Conservation (phyloP, 2,797 vertebrate species). For the Macroramphosus scolopax region DNA sequence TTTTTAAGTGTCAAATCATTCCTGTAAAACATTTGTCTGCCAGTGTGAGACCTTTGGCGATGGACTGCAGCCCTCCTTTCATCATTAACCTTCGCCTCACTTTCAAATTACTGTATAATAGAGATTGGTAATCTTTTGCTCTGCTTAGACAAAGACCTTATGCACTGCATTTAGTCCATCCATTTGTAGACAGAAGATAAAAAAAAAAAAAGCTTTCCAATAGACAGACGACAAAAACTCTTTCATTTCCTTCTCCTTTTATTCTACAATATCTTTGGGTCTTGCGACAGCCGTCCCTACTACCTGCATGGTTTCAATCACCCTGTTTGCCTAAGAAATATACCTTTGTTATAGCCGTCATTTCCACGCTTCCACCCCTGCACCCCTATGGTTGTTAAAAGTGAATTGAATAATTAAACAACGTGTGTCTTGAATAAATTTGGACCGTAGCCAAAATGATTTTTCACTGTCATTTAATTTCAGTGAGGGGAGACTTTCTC, state of each 20-base stretch:
- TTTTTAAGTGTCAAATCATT: slow-evolving; percentile 38
- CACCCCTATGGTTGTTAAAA: slow-evolving; percentile 3
- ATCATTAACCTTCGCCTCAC: slow-evolving; percentile 77
- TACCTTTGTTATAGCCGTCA: slow-evolving; percentile 7
- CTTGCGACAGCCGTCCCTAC: too few species aligned
- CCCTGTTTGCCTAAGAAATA: slow-evolving; percentile 15
- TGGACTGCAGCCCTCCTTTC: slow-evolving; percentile 60
- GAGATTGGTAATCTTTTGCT: slow-evolving; percentile 66
- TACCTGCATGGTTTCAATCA: too few species aligned
- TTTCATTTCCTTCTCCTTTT: slow-evolving; percentile 61
- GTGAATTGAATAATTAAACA: slow-evolving; percentile 33
- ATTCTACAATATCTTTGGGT: too few species aligned
- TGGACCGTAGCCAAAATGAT: slow-evolving; percentile 36
- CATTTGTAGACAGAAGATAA: slow-evolving; percentile 63
- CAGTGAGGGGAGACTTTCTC: slow-evolving; percentile 36
- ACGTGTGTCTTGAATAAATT: slow-evolving; percentile 30
- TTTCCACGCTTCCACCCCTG: too few species aligned
- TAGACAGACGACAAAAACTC: slow-evolving; percentile 40
- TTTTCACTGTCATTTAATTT: slow-evolving; percentile 57
- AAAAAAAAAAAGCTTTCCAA: slow-evolving; percentile 68
- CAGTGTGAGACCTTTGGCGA: slow-evolving; percentile 55
- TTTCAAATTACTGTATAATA: slow-evolving; percentile 76
- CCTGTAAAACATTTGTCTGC: slow-evolving; percentile 49
- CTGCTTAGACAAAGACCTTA: slow-evolving; percentile 65
- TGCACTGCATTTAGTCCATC: slow-evolving; percentile 70